phyloP scores from a whole-genome alignment of 2,113 vertebrate genomes.

The Propithecus coquereli region DNA sequence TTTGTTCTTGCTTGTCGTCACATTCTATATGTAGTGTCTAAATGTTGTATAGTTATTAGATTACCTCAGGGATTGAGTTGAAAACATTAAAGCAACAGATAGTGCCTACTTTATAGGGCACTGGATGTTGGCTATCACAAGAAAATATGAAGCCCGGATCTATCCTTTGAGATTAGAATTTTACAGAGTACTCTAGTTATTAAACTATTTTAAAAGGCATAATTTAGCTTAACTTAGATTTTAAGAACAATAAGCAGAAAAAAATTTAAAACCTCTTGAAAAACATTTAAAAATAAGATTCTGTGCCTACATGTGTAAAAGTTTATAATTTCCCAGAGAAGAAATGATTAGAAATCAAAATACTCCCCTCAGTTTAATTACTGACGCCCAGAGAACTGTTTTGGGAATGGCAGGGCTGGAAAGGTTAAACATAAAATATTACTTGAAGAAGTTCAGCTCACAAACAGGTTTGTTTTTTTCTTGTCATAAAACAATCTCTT shows the following conservation, averaged over 20 bases:
- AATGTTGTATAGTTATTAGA: not conserved
- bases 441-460: not conserved
- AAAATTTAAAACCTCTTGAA: not conserved
- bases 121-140: not conserved
- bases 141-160: not conserved
- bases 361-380: constrained; percentile 13
- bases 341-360: constrained; percentile 2
- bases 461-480: not conserved
- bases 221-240: not conserved
- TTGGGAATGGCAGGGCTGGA: not conserved
- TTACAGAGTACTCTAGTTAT: not conserved
- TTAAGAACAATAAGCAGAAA: constrained; percentile 15
- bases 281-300: not conserved
- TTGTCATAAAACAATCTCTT: not conserved
- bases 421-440: constrained; percentile 35
- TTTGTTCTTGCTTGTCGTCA: not conserved
- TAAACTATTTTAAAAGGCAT: constrained; percentile 7
- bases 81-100: not conserved
- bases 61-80: not conserved
- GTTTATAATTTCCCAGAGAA: not conserved
- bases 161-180: constrained; percentile 1
- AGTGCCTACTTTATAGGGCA: not conserved
- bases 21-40: not conserved
- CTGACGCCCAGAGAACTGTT: not conserved
- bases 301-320: not conserved